Conservation (phyloP, 2,113 vertebrate species). For the Balaeniceps rex region DNA sequence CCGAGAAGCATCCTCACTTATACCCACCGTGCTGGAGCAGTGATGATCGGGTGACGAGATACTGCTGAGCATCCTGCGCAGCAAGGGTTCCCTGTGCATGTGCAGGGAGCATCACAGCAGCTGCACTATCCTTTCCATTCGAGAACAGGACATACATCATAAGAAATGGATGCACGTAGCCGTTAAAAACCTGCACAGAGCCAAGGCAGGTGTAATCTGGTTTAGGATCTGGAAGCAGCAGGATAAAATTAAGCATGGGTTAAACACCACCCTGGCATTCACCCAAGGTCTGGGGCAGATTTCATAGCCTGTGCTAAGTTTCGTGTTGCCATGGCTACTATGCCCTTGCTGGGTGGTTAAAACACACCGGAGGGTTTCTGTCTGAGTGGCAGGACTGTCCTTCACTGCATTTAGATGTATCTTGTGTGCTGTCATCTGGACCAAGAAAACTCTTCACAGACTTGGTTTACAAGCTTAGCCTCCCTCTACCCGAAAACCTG, state of each 20-base stretch:
- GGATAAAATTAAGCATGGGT: background rate
- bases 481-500: background rate
- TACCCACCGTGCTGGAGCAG: background rate
- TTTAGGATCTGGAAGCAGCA: background rate
- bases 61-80: accelerated
- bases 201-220: background rate
- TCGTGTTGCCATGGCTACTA: background rate
- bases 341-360: background rate
- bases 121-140: background rate
- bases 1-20: background rate
- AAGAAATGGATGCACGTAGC: background rate
- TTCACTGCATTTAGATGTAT: background rate
- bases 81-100: accelerated
- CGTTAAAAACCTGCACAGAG: background rate
- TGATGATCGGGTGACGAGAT: accelerated
- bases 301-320: background rate
- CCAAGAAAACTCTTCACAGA: background rate
- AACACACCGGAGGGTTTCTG: background rate
- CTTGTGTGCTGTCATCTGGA: background rate
- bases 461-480: background rate
- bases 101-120: background rate
- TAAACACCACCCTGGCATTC: background rate
- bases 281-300: background rate
- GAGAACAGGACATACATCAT: background rate
- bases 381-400: background rate